These are phyloP conservation scores for Nesospiza acunhae DNA, from an alignment of 2,113 vertebrate genomes.

Conservation along the genomic window DNA sequence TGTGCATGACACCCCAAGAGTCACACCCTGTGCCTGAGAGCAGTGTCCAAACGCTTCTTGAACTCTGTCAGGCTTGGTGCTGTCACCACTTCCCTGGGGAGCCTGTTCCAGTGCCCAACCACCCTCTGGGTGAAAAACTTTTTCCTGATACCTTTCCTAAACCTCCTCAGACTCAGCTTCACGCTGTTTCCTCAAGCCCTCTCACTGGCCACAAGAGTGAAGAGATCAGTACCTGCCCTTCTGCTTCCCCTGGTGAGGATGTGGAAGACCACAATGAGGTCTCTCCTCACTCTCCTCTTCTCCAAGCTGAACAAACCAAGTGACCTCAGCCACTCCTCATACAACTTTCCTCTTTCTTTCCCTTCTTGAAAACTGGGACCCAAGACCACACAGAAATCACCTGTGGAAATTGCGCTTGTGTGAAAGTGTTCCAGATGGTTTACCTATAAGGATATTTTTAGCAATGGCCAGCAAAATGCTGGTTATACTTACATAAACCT, in stretches of 20 bases:
- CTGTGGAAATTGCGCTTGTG: not conserved
- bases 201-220: not conserved
- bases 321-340: not conserved
- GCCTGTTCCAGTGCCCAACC: not conserved
- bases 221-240: not conserved
- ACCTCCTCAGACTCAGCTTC: not conserved
- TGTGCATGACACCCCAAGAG: not conserved
- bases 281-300: not conserved
- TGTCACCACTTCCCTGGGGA: not conserved
- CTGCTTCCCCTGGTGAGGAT: not conserved
- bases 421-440: not conserved
- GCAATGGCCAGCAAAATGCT: not conserved
- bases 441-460: not conserved
- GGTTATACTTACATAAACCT: not conserved
- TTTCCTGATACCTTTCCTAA: not conserved
- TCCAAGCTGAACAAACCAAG: not conserved
- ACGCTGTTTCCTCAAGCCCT: not conserved
- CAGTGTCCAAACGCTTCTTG: not conserved
- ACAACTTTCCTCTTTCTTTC: rapidly evolving
- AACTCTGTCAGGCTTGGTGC: not conserved
- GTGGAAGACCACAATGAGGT: not conserved
- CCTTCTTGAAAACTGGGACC: not conserved
- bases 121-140: not conserved
- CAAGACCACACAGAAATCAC: not conserved
- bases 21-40: not conserved